These are phyloP conservation scores for Cyphomyrus discorhynchus DNA, from an alignment of 2,113 vertebrate genomes.

Conservation along the genomic window DNA sequence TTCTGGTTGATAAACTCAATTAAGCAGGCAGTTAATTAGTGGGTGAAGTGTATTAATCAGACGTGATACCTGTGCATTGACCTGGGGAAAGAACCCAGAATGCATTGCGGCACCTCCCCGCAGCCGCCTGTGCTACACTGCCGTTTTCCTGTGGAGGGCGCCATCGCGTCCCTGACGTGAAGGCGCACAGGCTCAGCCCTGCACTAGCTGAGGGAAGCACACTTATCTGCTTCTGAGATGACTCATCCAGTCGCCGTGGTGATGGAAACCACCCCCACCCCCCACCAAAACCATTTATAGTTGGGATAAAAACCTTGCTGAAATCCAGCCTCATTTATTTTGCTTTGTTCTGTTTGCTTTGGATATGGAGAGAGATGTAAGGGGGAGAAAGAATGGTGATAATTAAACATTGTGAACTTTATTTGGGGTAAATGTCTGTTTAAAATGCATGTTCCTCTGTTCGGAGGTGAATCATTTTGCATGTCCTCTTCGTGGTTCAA, in stretches of 20 bases:
- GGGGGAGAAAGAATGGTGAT: background rate
- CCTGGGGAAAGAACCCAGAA: background rate
- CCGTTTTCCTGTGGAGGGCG: background rate
- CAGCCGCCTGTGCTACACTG: background rate
- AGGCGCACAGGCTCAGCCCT: background rate
- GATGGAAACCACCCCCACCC: background rate
- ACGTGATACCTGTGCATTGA: background rate
- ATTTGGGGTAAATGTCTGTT: background rate
- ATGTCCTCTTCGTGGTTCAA: background rate
- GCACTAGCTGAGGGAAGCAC: background rate
- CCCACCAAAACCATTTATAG: background rate
- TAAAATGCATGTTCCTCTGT: background rate
- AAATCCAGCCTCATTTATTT: background rate
- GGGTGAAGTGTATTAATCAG: conserved; percentile 1
- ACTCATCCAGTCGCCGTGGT: background rate
- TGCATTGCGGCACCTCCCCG: background rate
- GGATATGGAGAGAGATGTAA: background rate
- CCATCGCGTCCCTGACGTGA: background rate
- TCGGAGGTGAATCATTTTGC: background rate
- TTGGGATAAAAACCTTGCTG: background rate
- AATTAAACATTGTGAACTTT: background rate
- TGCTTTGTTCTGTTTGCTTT: background rate
- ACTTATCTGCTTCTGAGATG: background rate
- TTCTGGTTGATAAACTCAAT: conserved; percentile 3
- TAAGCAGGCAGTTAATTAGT: conserved; percentile 5